Evolutionary conservation across 2,113 vertebrate species (phyloP), one percentile per base, ranked within the genome.

Genomic region (Etheostoma cragini): DNA sequence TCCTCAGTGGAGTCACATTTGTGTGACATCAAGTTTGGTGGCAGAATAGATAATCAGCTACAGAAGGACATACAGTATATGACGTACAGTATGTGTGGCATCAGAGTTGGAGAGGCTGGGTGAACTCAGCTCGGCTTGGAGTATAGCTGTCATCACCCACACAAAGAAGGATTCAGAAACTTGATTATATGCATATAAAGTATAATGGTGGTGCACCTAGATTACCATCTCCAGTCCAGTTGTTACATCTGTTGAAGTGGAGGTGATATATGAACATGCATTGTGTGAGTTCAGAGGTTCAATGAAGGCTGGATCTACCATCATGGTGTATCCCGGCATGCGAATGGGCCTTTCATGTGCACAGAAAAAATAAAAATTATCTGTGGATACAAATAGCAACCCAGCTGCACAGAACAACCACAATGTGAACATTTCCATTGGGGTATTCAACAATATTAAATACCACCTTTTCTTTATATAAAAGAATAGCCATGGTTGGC

Each of bases 1-100:
- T 77, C 33, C 52, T 38, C 16, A n/a, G 54, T 61, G 46, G 71
- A 57, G 61, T 87, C 60, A 67, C 68, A 77, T 88, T 81, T 87
- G 75, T 77, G 80, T 68, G 74, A 76, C 70, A 53, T 58, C 49
- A 56, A 42, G 14, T 77, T 80, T 71, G 47, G 56, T 68, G 78
- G 24, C 66, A 66, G 72, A 56, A 22, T 30, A 49, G 72, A 81
- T 77, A 61, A 50, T 52, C 72, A 77, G 71, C 46, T 62, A 8
- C 26, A 66, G 64, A 24, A 22, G 17, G 47, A 71, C n/a, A n/a
- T n/a, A n/a, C n/a, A 67, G 35, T 67, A 15, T 10, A 50, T 11
- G 38, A 11, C n/a, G n/a, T 42, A 4, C n/a, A n/a, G n/a, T 3
- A 60, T 66, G 10, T 52, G 72, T 67, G 14, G 17, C 57, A 75